Conservation (phyloP, 2,888 invertebrate genomes). For the Eudemis profundana region DNA sequence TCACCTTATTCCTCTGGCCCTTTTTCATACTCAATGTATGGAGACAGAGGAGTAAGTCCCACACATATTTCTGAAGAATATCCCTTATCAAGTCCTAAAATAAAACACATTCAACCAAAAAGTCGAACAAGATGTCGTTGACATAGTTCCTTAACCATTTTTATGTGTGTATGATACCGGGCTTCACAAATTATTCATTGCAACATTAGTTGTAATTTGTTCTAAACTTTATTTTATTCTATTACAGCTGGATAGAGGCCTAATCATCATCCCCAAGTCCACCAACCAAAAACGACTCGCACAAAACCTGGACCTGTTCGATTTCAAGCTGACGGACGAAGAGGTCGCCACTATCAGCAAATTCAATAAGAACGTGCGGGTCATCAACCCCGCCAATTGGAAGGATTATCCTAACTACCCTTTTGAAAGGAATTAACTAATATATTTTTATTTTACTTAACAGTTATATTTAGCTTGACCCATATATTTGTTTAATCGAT, state of each 20-base stretch:
- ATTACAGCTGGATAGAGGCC: constrained; percentile 83
- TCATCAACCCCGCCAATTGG: constrained; percentile 45
- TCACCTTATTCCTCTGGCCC: no score
- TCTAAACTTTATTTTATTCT: not conserved
- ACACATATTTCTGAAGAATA: no score
- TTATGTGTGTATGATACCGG: no score
- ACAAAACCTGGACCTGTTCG: constrained; percentile 86
- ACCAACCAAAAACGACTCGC: constrained; percentile 83
- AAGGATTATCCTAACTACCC: constrained; percentile 44
- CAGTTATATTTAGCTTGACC: no score
- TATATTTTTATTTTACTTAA: not conserved
- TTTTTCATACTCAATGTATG: no score
- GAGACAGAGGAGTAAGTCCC: no score
- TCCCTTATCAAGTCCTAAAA: no score
- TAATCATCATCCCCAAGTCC: constrained; percentile 88
- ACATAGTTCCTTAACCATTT: no score
- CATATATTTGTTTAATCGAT: no score
- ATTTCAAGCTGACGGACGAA: constrained; percentile 78
- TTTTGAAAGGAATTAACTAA: constrained; percentile 32
- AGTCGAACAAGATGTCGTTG: no score
- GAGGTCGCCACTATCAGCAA: constrained; percentile 73
- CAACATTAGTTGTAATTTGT: constrained; percentile 9
- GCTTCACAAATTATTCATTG: constrained; percentile 43
- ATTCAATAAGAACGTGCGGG: constrained; percentile 59
- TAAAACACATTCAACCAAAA: no score